Percentiles rank a stretch among this genome's conserved stretches.
Evolutionary conservation across 2,113 vertebrate species (phyloP).

Genomic region (Thalassoma bifasciatum): DNA sequence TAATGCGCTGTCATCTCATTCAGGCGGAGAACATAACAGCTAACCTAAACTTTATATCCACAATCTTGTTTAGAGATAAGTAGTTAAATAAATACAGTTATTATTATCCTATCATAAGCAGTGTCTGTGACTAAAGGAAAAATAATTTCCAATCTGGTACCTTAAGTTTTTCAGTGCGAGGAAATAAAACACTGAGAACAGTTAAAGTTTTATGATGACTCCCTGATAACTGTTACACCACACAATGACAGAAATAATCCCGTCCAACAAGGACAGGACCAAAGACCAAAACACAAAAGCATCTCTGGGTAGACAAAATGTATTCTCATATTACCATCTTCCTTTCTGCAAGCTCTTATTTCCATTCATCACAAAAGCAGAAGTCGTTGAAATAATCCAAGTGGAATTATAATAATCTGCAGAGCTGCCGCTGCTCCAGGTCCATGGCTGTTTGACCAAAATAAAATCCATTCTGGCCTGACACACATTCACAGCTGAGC

Average conservation of each 20-base stretch:
- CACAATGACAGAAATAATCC: not conserved
- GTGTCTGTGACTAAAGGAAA: too few species aligned
- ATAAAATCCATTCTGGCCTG: conserved; percentile 59
- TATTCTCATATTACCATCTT: conserved; percentile 74
- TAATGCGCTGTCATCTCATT: conserved; percentile 1
- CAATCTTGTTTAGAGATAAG: not conserved
- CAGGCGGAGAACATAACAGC: not conserved
- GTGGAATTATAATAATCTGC: conserved; percentile 16
- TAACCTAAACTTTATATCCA: conserved; percentile 13
- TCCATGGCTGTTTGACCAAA: conserved; percentile 26
- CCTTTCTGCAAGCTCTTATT: conserved; percentile 40
- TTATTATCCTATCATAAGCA: not conserved
- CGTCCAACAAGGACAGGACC: not conserved
- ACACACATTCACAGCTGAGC: conserved; percentile 47
- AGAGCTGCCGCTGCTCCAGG: conserved; percentile 40
- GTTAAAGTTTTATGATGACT: not conserved
- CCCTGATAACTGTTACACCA: not conserved
- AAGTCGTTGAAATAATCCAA: conserved; percentile 65
- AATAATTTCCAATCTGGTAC: too few species aligned
- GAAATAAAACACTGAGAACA: not conserved
- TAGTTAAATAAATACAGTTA: not conserved
- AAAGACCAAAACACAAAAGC: not conserved
- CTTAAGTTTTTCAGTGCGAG: not conserved
- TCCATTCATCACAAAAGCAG: conserved; percentile 45
- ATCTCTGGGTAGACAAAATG: conserved; percentile 10